These are phyloP conservation scores for Chironex yamaguchii DNA, from an alignment of 30 jellyfish, hydroid and myxozoan genomes.

Conservation along the genomic window DNA sequence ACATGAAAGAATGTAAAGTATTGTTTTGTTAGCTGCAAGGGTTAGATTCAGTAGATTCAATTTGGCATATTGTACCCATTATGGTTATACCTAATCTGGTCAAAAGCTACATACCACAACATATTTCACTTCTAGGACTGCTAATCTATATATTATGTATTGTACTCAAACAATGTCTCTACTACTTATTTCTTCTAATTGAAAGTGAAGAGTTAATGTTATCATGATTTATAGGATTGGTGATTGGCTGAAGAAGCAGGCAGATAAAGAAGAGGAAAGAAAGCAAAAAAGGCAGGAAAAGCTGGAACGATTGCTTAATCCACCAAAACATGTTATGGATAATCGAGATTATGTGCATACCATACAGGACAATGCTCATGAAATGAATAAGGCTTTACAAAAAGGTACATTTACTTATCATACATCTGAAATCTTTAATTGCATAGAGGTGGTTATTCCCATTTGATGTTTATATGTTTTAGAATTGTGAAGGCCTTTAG, in stretches of 20 bases:
- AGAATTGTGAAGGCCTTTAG: no score
- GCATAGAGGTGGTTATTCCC: no score
- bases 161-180: neutral
- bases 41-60: no score
- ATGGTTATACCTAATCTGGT: neutral
- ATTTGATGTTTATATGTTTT: no score
- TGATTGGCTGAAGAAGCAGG: slow-evolving; percentile 85
- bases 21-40: no score
- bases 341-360: slow-evolving; percentile 72
- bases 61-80: no score
- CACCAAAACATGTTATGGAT: slow-evolving; percentile 71
- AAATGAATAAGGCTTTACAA: slow-evolving; percentile 86
- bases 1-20: no score
- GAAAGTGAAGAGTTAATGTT: neutral
- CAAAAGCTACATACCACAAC: no score
- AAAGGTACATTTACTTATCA: slow-evolving; percentile 91
- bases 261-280: slow-evolving; percentile 78
- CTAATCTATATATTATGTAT: neutral
- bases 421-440: no score
- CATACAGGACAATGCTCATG: slow-evolving; percentile 85
- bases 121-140: no score
- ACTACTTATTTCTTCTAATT: neutral
- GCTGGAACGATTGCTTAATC: slow-evolving; percentile 82
- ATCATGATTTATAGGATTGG: slow-evolving; percentile 62
- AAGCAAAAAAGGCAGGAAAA: slow-evolving; percentile 78